phyloP scores from a whole-genome alignment of 2,113 vertebrate genomes.

The Bubalus kerabau region DNA sequence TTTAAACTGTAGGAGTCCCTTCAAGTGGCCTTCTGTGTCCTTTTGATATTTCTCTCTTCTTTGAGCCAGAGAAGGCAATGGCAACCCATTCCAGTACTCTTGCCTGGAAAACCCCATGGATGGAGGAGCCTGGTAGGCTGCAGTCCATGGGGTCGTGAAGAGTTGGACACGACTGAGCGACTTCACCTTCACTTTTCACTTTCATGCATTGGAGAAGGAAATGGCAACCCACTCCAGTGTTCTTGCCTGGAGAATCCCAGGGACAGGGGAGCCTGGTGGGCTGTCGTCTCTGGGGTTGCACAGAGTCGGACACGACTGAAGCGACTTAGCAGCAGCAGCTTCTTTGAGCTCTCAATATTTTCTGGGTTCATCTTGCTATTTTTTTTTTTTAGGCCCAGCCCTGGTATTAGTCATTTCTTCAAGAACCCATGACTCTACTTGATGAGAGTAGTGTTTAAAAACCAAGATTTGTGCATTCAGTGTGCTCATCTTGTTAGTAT shows the following conservation, averaged over 20 bases:
- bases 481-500: neutral
- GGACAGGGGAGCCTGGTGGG: too few relatives aligned
- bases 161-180: too few relatives aligned
- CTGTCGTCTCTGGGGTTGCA: too few relatives aligned
- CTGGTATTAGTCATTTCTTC: neutral
- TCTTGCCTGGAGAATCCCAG: too few relatives aligned
- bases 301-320: too few relatives aligned
- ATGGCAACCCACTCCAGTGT: too few relatives aligned
- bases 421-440: neutral
- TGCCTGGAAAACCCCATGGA: too few relatives aligned
- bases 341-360: neutral
- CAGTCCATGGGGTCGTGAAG: too few relatives aligned
- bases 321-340: neutral
- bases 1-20: neutral
- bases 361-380: neutral
- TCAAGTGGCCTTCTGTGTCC: neutral
- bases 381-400: neutral
- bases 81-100: too few relatives aligned
- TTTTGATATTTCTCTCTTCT: slow-evolving; percentile 7
- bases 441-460: neutral
- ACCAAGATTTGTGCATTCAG: neutral
- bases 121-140: too few relatives aligned
- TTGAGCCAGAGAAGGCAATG: neutral
- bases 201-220: too few relatives aligned
- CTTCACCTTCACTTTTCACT: too few relatives aligned